Conservation (phyloP, 53 echinoderm and acorn worm species). For the Mesocentrotus franciscanus region DNA sequence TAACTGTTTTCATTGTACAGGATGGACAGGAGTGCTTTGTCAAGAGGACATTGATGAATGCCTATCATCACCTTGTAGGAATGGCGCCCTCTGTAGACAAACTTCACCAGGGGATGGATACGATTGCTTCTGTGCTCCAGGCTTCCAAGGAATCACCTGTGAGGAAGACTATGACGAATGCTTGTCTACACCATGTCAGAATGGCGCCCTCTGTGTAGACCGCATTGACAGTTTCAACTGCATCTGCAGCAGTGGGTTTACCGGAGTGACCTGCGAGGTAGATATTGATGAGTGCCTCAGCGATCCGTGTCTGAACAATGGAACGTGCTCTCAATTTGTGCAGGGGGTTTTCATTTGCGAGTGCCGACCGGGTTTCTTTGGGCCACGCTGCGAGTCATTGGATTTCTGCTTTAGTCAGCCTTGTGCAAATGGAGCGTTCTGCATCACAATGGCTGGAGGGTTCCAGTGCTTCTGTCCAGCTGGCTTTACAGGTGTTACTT, state of each 20-base stretch:
- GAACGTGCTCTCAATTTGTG: conserved; percentile 54
- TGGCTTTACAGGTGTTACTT: conserved; percentile 65
- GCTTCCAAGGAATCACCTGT: conserved; percentile 71
- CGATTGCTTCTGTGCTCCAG: conserved; percentile 67
- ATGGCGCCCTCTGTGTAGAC: conserved; percentile 69
- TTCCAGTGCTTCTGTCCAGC: conserved; percentile 71
- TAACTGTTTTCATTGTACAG: conserved; percentile 32
- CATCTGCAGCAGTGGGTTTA: conserved; percentile 55
- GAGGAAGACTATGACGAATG: conserved; percentile 74
- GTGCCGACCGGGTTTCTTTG: conserved; percentile 67
- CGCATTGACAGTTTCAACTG: conserved; percentile 61
- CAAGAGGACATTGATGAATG: conserved; percentile 78
- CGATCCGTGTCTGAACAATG: conserved; percentile 74
- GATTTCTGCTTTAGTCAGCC: conserved; percentile 70
- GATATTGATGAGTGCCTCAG: conserved; percentile 71
- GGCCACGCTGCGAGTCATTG: conserved; percentile 59
- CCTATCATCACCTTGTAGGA: conserved; percentile 63
- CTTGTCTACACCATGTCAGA: conserved; percentile 70
- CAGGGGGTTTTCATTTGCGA: conserved; percentile 69
- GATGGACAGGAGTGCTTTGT: conserved; percentile 76
- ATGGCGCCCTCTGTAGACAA: conserved; percentile 73
- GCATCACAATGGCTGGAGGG: neutral
- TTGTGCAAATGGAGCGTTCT: conserved; percentile 74
- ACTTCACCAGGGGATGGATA: conserved; percentile 53
- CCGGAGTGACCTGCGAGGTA: conserved; percentile 65